phyloP scores from a whole-genome alignment of 2,888 invertebrate species.

The Sepiola atlantica region DNA sequence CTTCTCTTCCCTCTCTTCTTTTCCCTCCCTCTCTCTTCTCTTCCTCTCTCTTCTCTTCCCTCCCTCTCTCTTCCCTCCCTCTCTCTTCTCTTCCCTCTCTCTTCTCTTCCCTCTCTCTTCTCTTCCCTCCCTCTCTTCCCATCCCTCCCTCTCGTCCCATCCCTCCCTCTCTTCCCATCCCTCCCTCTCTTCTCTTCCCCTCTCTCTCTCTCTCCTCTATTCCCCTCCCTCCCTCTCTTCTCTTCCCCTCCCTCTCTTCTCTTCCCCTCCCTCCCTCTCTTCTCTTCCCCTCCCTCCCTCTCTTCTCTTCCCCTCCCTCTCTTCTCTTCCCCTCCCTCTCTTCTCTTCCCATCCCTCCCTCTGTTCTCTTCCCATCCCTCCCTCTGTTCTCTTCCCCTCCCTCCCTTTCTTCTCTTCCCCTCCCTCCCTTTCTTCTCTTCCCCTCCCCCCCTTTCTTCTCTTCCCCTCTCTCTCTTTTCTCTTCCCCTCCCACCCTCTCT shows the following conservation, averaged over 20 bases:
- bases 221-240: not conserved
- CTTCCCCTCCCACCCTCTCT: too few species aligned
- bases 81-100: not conserved
- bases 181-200: not conserved
- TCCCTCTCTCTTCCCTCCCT: not conserved
- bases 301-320: not conserved
- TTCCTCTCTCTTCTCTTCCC: not conserved
- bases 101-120: accelerated
- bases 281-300: not conserved
- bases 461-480: not conserved
- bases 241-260: not conserved
- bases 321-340: not conserved
- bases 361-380: too few species aligned
- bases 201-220: not conserved
- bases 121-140: not conserved
- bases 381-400: too few species aligned
- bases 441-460: not conserved
- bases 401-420: not conserved
- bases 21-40: not conserved
- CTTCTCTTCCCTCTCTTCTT: too few species aligned
- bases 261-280: not conserved
- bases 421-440: not conserved
- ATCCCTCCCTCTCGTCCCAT: not conserved
- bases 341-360: not conserved
- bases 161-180: too few species aligned